Evolutionary conservation across 2,888 invertebrate species (phyloP).

Genomic region (Merodon equestris): DNA sequence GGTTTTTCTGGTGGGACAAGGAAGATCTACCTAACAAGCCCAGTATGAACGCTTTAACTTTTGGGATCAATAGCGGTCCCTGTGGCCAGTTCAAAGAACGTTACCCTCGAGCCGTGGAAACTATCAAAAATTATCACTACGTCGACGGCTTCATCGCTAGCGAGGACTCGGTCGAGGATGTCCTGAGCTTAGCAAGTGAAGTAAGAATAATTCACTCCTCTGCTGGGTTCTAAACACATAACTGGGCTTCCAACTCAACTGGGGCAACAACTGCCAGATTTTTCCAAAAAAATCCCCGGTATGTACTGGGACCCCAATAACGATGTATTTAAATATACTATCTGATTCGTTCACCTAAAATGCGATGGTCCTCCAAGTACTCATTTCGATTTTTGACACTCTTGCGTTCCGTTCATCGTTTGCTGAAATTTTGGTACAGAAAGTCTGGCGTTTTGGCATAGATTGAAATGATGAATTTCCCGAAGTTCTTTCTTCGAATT

Average conservation of each 20-base stretch:
- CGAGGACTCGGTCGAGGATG: constrained; percentile 53
- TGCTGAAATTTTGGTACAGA: constrained; percentile 62
- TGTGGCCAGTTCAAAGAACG: constrained; percentile 36
- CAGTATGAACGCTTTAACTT: constrained; percentile 51
- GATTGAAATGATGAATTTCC: constrained; percentile 51
- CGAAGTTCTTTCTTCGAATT: constrained; percentile 28
- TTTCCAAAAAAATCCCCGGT: constrained; percentile 22
- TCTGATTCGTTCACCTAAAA: constrained; percentile 49
- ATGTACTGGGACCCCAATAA: constrained; percentile 47
- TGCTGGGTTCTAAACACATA: not conserved
- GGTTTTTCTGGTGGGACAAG: constrained; percentile 71
- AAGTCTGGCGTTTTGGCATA: constrained; percentile 65
- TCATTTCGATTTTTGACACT: constrained; percentile 66
- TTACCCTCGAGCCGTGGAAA: constrained; percentile 68
- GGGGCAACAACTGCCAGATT: not conserved
- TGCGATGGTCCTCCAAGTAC: constrained; percentile 53
- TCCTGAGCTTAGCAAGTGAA: constrained; percentile 8
- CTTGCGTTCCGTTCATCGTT: constrained; percentile 56
- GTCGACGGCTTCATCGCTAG: constrained; percentile 71
- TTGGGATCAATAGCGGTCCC: constrained; percentile 51
- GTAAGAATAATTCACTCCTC: not conserved
- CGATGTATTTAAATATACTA: constrained; percentile 55
- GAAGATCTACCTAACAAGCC: not conserved
- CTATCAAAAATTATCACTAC: constrained; percentile 71
- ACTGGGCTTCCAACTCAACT: constrained; percentile 9